These are phyloP conservation scores for Tortricodes alternella DNA, from an alignment of 2,888 invertebrate species.

Conservation along the genomic window DNA sequence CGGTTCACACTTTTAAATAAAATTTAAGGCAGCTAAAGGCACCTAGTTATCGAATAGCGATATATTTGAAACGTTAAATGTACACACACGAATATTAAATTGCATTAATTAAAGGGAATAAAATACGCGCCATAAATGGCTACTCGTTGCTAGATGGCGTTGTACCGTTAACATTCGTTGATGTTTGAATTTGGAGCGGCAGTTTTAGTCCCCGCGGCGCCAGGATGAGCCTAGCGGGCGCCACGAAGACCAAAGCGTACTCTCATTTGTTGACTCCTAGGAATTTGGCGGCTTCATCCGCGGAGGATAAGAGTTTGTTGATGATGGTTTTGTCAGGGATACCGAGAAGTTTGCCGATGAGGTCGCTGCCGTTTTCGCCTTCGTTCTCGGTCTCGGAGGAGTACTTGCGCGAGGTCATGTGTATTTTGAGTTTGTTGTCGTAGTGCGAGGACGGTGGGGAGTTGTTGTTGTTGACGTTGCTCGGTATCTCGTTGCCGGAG, in stretches of 20 bases:
- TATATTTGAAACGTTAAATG: slow-evolving; percentile 37
- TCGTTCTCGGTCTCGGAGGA: slow-evolving; percentile 76
- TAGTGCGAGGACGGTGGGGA: slow-evolving; percentile 81
- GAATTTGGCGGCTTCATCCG: slow-evolving; percentile 93
- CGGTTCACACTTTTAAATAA: slow-evolving; percentile 59
- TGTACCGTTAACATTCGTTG: slow-evolving; percentile 48
- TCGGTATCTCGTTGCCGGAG: slow-evolving; percentile 73
- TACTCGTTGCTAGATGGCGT: slow-evolving; percentile 64
- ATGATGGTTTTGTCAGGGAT: slow-evolving; percentile 93
- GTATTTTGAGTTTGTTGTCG: slow-evolving; percentile 78
- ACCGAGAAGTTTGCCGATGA: slow-evolving; percentile 94
- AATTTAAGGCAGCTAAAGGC: slow-evolving; percentile 73
- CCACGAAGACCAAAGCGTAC: slow-evolving; percentile 80
- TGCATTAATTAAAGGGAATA: slow-evolving; percentile 31
- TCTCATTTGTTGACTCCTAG: slow-evolving; percentile 90
- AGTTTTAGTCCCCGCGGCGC: slow-evolving; percentile 75
- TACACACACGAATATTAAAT: slow-evolving; percentile 42
- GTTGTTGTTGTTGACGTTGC: slow-evolving; percentile 80
- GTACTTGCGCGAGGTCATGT: slow-evolving; percentile 77
- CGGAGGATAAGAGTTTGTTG: slow-evolving; percentile 91
- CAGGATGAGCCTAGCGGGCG: slow-evolving; percentile 73
- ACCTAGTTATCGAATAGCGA: slow-evolving; percentile 45
- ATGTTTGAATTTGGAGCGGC: slow-evolving; percentile 46
- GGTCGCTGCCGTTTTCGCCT: slow-evolving; percentile 85
- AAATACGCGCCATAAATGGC: slow-evolving; percentile 25